A percentile compares a stretch with the other conserved stretches of the same genome.
Conservation (phyloP, 2,797 vertebrate species). For the Streptopelia turtur region DNA sequence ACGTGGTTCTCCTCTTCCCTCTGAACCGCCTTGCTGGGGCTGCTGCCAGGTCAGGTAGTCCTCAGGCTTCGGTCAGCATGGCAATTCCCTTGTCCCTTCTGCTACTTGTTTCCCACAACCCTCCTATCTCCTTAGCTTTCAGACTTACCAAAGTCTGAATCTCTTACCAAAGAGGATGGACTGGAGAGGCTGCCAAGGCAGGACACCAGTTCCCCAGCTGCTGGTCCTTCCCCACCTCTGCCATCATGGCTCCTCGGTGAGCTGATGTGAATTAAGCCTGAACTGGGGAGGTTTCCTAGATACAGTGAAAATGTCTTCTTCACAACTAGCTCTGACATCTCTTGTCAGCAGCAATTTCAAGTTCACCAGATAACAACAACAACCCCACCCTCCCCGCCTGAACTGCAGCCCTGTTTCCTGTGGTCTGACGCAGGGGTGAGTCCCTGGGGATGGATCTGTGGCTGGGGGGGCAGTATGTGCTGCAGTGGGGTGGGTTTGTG, state of each 20-base stretch:
- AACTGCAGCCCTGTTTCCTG: neutral
- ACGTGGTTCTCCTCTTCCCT: rapidly evolving
- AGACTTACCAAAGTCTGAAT: neutral
- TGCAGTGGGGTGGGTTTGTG: rapidly evolving
- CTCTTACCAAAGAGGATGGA: neutral
- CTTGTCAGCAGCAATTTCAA: neutral
- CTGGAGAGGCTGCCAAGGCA: neutral
- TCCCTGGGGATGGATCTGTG: neutral
- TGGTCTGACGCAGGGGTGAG: rapidly evolving
- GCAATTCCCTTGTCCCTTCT: neutral
- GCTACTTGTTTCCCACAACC: neutral
- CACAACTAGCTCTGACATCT: neutral
- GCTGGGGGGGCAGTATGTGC: neutral
- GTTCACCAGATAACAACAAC: neutral
- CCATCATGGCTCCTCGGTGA: neutral
- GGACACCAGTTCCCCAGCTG: neutral
- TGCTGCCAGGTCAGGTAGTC: neutral
- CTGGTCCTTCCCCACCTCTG: neutral
- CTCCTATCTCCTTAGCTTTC: neutral
- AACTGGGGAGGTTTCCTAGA: neutral
- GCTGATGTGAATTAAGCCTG: neutral
- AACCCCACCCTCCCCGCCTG: neutral
- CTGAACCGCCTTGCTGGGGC: neutral
- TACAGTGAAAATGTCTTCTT: neutral
- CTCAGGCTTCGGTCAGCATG: neutral